These are phyloP conservation scores for Ancistrus triradiatus DNA, from an alignment of 2,113 vertebrate genomes.

Conservation along the genomic window DNA sequence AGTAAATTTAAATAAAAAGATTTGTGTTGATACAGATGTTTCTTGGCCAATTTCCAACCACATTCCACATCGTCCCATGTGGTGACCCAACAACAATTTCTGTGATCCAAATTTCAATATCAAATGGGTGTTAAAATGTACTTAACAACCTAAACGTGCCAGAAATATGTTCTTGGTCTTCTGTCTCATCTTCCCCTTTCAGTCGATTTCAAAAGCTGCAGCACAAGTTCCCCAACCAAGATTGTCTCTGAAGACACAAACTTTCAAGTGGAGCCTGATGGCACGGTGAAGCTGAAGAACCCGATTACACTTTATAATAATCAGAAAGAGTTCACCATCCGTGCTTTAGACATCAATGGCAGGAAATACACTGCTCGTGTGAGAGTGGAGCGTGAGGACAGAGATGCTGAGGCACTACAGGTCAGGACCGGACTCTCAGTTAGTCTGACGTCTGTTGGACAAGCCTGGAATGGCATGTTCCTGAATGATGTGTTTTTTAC, in stretches of 20 bases:
- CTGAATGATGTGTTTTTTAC: not conserved
- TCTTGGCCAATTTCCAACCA: no score
- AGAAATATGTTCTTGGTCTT: not conserved
- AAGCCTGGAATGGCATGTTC: not conserved
- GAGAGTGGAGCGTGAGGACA: slow-evolving; percentile 35
- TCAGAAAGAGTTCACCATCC: slow-evolving; percentile 48
- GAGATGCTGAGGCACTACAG: not conserved
- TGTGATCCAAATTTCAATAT: no score
- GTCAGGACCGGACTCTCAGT: not conserved
- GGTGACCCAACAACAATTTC: no score
- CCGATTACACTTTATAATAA: slow-evolving; percentile 47
- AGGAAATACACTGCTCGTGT: slow-evolving; percentile 43
- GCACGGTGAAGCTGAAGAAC: slow-evolving; percentile 50
- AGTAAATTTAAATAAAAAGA: no score
- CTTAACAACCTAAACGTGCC: not conserved
- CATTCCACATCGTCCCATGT: no score
- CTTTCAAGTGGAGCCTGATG: slow-evolving; percentile 54
- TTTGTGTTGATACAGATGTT: no score
- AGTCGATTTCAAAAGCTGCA: slow-evolving; percentile 64
- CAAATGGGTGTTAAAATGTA: no score
- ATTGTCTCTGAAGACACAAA: slow-evolving; percentile 41
- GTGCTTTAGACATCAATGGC: slow-evolving; percentile 49
- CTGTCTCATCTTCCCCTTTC: slow-evolving; percentile 12
- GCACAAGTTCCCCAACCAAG: slow-evolving; percentile 17
- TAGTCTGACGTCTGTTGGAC: slow-evolving; percentile 20